Conservation (phyloP, 1,140 invertebrate species). For the Paraescarpia echinospica region DNA sequence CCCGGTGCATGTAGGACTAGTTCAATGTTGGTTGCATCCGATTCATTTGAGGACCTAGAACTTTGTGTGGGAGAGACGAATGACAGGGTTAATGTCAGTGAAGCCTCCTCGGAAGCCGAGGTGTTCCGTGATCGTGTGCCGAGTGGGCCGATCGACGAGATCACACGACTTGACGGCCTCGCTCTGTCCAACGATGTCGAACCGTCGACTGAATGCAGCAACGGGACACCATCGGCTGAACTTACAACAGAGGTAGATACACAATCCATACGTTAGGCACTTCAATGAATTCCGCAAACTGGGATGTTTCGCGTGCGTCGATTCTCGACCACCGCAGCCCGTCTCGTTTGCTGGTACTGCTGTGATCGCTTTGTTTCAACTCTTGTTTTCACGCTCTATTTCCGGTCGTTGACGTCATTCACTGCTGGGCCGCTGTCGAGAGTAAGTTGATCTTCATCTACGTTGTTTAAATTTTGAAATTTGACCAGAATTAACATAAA, state of each 20-base stretch:
- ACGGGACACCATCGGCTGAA: neutral
- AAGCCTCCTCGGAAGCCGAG: conserved; percentile 26
- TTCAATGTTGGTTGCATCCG: conserved; percentile 70
- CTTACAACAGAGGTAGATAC: conserved; percentile 23
- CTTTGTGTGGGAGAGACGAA: neutral
- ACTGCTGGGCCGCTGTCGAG: no score
- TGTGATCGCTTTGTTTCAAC: no score
- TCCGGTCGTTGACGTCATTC: no score
- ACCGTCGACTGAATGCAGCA: neutral
- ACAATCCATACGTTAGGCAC: no score
- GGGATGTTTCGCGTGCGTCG: no score
- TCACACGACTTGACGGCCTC: neutral
- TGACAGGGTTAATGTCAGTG: conserved; percentile 40
- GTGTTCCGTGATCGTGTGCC: neutral
- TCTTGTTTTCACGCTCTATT: no score
- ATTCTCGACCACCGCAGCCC: no score
- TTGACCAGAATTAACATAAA: no score
- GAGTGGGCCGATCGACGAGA: neutral
- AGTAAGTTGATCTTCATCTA: no score
- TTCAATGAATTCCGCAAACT: no score
- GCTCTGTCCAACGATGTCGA: neutral
- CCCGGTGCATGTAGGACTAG: conserved; percentile 64
- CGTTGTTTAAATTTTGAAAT: no score
- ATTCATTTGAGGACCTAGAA: conserved; percentile 68
- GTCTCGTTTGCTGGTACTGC: no score